phyloP scores from a whole-genome alignment of 2,888 invertebrate genomes.

The Temnothorax rugatulus region DNA sequence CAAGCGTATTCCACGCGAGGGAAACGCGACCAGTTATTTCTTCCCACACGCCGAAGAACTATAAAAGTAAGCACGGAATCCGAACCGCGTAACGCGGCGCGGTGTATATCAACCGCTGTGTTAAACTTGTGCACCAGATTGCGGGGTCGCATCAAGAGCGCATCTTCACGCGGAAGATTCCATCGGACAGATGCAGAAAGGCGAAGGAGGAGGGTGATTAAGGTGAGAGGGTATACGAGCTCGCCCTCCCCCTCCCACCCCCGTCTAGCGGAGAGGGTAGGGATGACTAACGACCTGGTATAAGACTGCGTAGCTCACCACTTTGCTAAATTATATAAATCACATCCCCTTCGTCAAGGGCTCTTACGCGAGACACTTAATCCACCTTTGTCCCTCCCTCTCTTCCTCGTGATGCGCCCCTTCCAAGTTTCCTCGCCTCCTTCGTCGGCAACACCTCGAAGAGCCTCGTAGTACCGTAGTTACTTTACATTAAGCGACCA shows the following conservation, averaged over 20 bases:
- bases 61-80: neutral
- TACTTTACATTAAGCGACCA: constrained; percentile 82
- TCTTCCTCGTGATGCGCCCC: constrained; percentile 50
- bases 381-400: constrained; percentile 66
- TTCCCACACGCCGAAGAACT: neutral
- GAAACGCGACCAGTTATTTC: neutral
- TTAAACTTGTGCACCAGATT: neutral
- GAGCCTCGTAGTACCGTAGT: constrained; percentile 75
- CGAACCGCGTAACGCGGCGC: neutral
- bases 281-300: constrained; percentile 80
- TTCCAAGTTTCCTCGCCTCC: constrained; percentile 37
- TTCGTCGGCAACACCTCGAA: constrained; percentile 70
- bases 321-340: constrained; percentile 86
- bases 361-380: constrained; percentile 79
- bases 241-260: neutral
- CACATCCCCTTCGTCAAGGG: constrained; percentile 82
- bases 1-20: neutral
- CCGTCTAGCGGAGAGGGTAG: constrained; percentile 51
- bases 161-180: constrained; percentile 52
- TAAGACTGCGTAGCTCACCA: constrained; percentile 80
- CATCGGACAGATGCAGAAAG: constrained; percentile 71
- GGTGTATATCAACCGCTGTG: neutral
- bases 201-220: constrained; percentile 64
- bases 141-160: neutral
- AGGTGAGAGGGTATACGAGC: constrained; percentile 56